A percentile compares a stretch with the other conserved stretches of the same genome.
phyloP scores from a whole-genome alignment of 2,797 vertebrate genomes.

The Picus viridis region DNA sequence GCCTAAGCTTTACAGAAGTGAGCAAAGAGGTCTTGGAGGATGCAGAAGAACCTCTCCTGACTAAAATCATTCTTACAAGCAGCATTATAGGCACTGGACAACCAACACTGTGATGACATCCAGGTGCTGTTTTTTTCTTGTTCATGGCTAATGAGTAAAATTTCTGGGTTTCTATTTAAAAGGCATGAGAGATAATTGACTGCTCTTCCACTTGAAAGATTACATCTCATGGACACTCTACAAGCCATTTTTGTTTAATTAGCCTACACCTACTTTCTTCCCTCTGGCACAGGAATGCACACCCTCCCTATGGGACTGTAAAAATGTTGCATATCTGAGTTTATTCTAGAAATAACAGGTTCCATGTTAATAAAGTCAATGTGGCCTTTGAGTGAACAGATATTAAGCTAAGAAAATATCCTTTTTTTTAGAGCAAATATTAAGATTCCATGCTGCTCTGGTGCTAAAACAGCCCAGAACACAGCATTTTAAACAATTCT shows the following conservation, averaged over 20 bases:
- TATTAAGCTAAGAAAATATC: not conserved
- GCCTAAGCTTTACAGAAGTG: not conserved
- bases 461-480: not conserved
- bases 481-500: not conserved
- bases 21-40: not conserved
- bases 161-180: not conserved
- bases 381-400: not conserved
- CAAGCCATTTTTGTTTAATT: not conserved
- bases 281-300: not conserved
- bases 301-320: not conserved
- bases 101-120: not conserved
- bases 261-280: not conserved
- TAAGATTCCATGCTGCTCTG: not conserved
- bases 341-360: not conserved
- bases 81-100: not conserved
- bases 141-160: not conserved
- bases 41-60: not conserved
- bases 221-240: not conserved
- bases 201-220: not conserved
- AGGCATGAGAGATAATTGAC: rapidly evolving
- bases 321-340: not conserved
- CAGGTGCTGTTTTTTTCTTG: rapidly evolving
- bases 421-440: not conserved
- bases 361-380: not conserved
- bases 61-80: not conserved